Conservation (phyloP, 2,113 vertebrate genomes). For the Thermophis baileyi region DNA sequence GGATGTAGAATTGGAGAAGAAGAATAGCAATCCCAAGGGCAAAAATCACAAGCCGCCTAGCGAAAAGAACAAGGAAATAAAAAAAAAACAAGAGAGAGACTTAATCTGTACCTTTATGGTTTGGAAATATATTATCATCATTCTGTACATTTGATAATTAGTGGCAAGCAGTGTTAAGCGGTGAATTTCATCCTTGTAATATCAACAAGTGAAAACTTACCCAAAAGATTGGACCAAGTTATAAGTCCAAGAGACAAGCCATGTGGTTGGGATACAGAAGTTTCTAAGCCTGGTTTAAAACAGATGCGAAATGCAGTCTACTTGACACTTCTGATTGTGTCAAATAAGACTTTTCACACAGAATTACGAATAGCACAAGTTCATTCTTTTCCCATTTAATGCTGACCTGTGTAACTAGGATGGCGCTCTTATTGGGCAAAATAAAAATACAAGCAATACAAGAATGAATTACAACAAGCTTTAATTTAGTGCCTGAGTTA, state of each 20-base stretch:
- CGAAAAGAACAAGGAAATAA: background rate
- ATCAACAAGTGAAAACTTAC: no score
- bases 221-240: background rate
- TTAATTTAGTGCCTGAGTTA: background rate
- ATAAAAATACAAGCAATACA: background rate
- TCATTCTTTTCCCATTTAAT: background rate
- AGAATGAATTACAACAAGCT: background rate
- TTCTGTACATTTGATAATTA: background rate
- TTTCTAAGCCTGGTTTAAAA: background rate
- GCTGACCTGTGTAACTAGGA: background rate
- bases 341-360: background rate
- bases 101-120: background rate
- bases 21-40: constrained; percentile 6
- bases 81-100: background rate
- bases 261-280: no score
- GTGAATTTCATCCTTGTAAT: background rate
- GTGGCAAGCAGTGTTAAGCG: background rate
- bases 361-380: background rate
- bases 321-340: background rate
- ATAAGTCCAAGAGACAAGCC: background rate
- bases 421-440: background rate
- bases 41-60: constrained; percentile 36
- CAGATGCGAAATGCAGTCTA: no score
- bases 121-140: background rate
- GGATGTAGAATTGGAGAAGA: constrained; percentile 46